phyloP scores from a whole-genome alignment of 2,113 vertebrate species.

The Syngnathus floridae region DNA sequence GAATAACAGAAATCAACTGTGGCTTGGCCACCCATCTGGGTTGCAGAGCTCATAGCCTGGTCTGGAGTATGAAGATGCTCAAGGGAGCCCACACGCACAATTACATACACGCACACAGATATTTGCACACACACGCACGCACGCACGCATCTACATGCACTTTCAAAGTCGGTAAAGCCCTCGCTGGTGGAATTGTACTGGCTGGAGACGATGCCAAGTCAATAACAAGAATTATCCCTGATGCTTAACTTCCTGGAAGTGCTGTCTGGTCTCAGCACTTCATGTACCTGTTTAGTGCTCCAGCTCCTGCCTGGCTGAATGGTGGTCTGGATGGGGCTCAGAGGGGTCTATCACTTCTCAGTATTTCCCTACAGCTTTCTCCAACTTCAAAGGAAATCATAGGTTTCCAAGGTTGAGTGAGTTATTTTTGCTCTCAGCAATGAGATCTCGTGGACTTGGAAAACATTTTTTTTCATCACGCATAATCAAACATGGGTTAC shows the following conservation, averaged over 20 bases:
- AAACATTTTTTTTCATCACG: conserved; percentile 20
- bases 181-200: conserved; percentile 55
- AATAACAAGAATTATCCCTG: conserved; percentile 64
- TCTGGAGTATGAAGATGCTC: conserved; percentile 21
- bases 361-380: conserved; percentile 29
- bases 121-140: conserved; percentile 4
- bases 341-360: conserved; percentile 23
- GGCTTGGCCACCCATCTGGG: conserved; percentile 62
- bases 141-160: conserved; percentile 30
- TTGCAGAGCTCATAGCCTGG: conserved; percentile 40
- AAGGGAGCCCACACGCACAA: conserved; percentile 14
- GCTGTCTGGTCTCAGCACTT: conserved; percentile 35
- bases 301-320: conserved; percentile 31
- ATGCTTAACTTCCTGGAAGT: conserved; percentile 60
- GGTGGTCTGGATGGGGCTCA: conserved; percentile 42
- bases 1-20: conserved; percentile 50
- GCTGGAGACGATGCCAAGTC: conserved; percentile 59
- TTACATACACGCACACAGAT: conserved; percentile 13
- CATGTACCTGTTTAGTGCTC: conserved; percentile 45
- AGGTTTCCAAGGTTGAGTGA: conserved; percentile 26
- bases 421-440: conserved; percentile 37
- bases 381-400: conserved; percentile 34
- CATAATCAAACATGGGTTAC: conserved; percentile 34
- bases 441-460: conserved; percentile 30
- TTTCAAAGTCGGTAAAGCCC: conserved; percentile 47